Conservation (phyloP, 2,888 invertebrate genomes). For the Eristalis tenax region DNA sequence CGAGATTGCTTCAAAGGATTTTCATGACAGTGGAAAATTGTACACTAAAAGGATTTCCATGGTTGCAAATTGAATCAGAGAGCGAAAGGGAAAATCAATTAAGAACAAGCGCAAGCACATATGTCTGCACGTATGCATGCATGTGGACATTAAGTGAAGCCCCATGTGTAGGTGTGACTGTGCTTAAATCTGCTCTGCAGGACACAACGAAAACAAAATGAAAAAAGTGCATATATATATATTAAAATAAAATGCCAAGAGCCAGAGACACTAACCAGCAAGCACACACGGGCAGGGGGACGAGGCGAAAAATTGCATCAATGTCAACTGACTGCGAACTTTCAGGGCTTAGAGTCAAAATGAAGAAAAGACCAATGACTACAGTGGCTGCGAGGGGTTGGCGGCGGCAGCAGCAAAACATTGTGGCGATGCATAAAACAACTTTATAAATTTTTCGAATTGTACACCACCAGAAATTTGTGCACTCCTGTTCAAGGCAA, state of each 20-base stretch:
- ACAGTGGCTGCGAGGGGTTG: constrained; percentile 9
- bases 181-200: not conserved
- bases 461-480: constrained; percentile 40
- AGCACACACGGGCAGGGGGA: not conserved
- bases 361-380: constrained; percentile 45
- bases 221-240: not conserved
- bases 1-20: constrained; percentile 34
- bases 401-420: constrained; percentile 4
- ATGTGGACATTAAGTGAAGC: not conserved
- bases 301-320: constrained; percentile 38
- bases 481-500: constrained; percentile 25
- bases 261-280: not conserved
- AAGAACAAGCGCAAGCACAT: constrained; percentile 45
- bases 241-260: not conserved
- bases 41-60: constrained; percentile 66
- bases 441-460: constrained; percentile 64
- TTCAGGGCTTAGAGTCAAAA: constrained; percentile 23
- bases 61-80: constrained; percentile 64
- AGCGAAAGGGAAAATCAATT: constrained; percentile 66
- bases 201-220: not conserved
- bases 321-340: constrained; percentile 69
- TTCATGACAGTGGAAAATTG: constrained; percentile 44
- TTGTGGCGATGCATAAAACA: constrained; percentile 19
- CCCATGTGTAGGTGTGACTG: not conserved
- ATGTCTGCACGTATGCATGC: not conserved